phyloP scores from a whole-genome alignment of 1,140 invertebrate species.

The Chlorops oryzae region DNA sequence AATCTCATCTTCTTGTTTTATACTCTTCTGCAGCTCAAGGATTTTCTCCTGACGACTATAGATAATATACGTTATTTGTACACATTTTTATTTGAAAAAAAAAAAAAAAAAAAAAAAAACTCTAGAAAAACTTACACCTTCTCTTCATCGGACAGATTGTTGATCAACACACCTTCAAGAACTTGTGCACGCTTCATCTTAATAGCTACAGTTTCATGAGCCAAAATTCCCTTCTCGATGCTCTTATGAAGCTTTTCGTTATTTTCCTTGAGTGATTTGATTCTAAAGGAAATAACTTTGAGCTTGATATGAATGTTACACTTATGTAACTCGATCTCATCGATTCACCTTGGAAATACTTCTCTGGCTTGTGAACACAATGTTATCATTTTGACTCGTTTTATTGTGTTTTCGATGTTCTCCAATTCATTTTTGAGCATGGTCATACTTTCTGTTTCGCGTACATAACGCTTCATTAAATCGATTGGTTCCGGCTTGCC shows the following conservation, averaged over 20 bases:
- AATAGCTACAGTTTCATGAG: conserved; percentile 28
- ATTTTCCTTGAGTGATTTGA: conserved; percentile 41
- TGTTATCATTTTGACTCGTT: conserved; percentile 37
- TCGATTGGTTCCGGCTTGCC: conserved; percentile 2
- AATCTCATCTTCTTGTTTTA: conserved; percentile 16
- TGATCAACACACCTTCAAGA: conserved; percentile 29
- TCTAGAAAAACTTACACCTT: conserved; percentile 24
- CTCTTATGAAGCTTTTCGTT: conserved; percentile 36
- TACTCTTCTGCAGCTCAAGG: conserved; percentile 22
- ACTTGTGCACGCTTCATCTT: conserved; percentile 40
- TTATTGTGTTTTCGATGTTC: conserved; percentile 34
- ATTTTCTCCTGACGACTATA: conserved; percentile 31
- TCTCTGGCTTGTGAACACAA: conserved; percentile 36
- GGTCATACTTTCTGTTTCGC: conserved; percentile 39
- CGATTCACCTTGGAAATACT: conserved; percentile 34
- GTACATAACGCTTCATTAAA: conserved; percentile 29
- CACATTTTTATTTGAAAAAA: background rate
- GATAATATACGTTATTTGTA: background rate
- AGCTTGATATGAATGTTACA: background rate
- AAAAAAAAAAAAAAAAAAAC: background rate
- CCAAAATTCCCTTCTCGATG: conserved; percentile 34
- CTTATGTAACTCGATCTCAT: background rate
- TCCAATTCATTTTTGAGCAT: conserved; percentile 33
- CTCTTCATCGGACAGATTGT: conserved; percentile 39
- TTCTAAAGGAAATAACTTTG: conserved; percentile 19